These are phyloP conservation scores for Oreochromis grahami DNA, from an alignment of 2,797 vertebrate species.

Conservation along the genomic window DNA sequence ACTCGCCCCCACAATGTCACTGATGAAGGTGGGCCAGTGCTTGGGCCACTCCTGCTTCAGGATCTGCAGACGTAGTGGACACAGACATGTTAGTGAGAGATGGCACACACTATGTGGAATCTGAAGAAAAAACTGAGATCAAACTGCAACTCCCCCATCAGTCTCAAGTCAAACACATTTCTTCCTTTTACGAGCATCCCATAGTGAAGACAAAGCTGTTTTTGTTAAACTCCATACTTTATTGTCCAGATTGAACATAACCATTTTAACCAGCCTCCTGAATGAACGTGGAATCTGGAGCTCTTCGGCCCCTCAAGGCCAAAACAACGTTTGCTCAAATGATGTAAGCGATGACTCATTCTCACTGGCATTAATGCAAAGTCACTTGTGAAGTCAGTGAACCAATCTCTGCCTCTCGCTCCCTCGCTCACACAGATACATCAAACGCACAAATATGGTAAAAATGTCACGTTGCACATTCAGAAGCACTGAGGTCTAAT, in stretches of 20 bases:
- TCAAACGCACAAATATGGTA: not conserved
- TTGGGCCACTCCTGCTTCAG: conserved; percentile 99
- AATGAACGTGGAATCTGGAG: conserved; percentile 30
- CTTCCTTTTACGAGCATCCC: not conserved
- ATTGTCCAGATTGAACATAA: not conserved
- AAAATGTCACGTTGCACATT: not conserved
- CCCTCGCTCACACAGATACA: not conserved
- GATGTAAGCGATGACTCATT: conserved; percentile 47
- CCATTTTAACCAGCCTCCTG: not conserved
- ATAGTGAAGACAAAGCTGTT: not conserved
- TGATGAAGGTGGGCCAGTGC: conserved; percentile 99
- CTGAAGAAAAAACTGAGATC: not conserved
- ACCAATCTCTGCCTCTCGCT: not conserved
- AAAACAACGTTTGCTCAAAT: conserved; percentile 31
- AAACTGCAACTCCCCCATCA: not conserved
- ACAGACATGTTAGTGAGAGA: not conserved
- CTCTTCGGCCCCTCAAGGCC: conserved; percentile 26
- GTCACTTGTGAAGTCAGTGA: conserved; percentile 28
- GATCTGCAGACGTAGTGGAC: conserved; percentile 73
- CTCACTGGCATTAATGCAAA: conserved; percentile 47
- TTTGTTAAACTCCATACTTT: not conserved
- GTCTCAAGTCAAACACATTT: not conserved
- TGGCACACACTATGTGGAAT: not conserved
- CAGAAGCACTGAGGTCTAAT: not conserved
- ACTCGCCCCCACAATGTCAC: conserved; percentile 97